These are phyloP conservation scores for Felis catus DNA, from an alignment of 2,113 vertebrate species.

Conservation along the genomic window DNA sequence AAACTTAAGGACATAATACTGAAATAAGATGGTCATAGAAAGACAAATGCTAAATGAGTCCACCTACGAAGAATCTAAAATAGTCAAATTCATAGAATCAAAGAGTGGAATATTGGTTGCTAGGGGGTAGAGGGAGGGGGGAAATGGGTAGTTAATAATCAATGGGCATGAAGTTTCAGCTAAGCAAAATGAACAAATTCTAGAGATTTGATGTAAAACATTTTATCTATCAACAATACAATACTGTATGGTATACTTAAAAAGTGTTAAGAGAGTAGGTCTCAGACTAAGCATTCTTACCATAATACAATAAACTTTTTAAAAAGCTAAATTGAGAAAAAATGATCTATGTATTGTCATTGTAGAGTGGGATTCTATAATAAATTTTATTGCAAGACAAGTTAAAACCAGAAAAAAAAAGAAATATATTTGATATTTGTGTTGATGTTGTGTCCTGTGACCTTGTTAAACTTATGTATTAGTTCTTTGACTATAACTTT, in stretches of 20 bases:
- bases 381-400: not conserved
- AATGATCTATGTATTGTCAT: not conserved
- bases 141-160: not conserved
- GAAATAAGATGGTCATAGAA: not conserved
- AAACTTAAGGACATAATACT: not conserved
- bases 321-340: not conserved
- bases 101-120: not conserved
- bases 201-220: not conserved
- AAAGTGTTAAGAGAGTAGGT: not conserved
- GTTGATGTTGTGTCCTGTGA: not conserved
- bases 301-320: not conserved
- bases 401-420: not conserved
- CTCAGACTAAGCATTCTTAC: not conserved
- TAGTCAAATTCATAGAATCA: not conserved
- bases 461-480: not conserved
- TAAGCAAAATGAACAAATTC: not conserved
- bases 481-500: not conserved
- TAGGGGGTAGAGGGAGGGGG: not conserved
- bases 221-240: not conserved
- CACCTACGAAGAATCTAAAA: not conserved
- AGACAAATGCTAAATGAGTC: not conserved
- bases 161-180: not conserved
- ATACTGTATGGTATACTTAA: not conserved
- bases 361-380: not conserved
- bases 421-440: not conserved